Base-by-base conservation (phyloP, 2,888 invertebrate genomes). In the Tryphoninae sp. region DNA sequence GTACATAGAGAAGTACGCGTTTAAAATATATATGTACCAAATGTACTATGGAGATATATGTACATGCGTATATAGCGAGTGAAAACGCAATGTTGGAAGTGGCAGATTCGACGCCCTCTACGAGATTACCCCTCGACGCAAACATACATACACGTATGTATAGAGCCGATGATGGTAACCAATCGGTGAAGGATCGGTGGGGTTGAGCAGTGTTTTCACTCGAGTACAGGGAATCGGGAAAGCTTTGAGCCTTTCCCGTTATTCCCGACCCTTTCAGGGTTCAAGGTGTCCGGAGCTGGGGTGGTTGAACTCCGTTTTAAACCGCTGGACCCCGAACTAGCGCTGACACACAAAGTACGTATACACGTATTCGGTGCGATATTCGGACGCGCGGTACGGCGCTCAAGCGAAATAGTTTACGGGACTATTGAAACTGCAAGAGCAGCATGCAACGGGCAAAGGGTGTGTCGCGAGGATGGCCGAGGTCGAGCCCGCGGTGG, bases 331-430 rank as follows among this genome's bases (percentile, higher is more conserved):
- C 62, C 19, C 7, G 40, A 64, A 42, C 64, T 40, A 26, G 40
- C n/a, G 53, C 8, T 73, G 16, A 45, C 45, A 45, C 13, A 45
- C 45, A 13, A 45, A 45, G 13, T 45, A 45, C 13, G 13, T 45
- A 45, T 45, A 45, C 13, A 45, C 13, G 13, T 45, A 45, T 11
- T 13, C 45, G 2, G 61, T 13, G 64, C 19, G 23, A 19, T n/a
- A 62, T 72, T 64, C 69, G 81, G 23, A 78, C 58, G 73, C 76
- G 78, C 55, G 80, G 62, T 59, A 58, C 77, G 67, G 78, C 49
- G 77, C 76, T 6, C 33, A 6, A 82, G 82, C 81, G 83, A 84
- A 88, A 87, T 86, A 88, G 87, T 88, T 87, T 62, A 80, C 49
- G 64, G 74, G 83, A 87, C 84, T 86, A 86, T 86, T 84, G 81